These are phyloP conservation scores for Hemichromis elongatus DNA, from an alignment of 2,113 vertebrate genomes.

Conservation along the genomic window DNA sequence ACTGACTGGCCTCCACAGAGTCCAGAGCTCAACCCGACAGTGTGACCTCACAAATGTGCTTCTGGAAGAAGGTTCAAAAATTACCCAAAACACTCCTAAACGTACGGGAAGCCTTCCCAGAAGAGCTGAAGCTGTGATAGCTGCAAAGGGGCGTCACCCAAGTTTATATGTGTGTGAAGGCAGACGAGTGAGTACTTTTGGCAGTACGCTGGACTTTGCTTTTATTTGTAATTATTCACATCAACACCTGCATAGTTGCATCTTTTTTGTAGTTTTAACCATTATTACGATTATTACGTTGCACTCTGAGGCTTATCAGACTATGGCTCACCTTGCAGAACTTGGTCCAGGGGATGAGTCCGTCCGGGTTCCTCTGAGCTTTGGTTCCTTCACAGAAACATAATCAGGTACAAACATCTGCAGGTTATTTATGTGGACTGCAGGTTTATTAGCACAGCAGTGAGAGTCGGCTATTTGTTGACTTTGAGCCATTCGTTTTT, in stretches of 20 bases:
- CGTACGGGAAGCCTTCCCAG: not conserved
- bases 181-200: not conserved
- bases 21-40: not conserved
- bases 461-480: not conserved
- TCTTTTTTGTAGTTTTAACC: not conserved
- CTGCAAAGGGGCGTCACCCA: not conserved
- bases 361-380: conserved; percentile 75
- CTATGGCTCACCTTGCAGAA: conserved; percentile 88
- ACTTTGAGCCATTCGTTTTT: not conserved
- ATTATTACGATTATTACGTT: not conserved
- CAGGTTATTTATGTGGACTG: not conserved
- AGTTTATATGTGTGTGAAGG: not conserved
- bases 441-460: not conserved
- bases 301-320: not conserved
- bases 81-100: not conserved
- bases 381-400: conserved; percentile 72
- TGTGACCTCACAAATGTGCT: not conserved
- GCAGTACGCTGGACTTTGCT: not conserved
- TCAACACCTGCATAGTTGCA: not conserved
- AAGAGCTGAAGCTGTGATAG: not conserved
- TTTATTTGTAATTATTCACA: not conserved
- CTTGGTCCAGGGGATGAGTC: conserved; percentile 88
- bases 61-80: not conserved
- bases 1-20: not conserved
- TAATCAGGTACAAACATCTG: not conserved